Evolutionary conservation across 1,140 invertebrate species (phyloP), one percentile per base, ranked within the genome.

Genomic region (Drosophila truncata): DNA sequence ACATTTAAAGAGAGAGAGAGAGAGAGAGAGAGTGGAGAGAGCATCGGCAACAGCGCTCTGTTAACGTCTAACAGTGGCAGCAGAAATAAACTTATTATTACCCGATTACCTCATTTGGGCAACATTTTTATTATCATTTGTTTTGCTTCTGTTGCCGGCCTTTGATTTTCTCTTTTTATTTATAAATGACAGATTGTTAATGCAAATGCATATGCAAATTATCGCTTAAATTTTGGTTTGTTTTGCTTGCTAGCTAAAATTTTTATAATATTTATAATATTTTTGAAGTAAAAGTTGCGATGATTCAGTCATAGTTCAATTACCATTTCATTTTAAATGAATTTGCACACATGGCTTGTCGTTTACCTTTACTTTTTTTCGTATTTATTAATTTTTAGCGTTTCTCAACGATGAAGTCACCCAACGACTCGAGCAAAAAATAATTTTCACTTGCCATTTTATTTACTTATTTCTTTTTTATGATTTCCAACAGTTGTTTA

Each of bases 61-160:
- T 83, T 74, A 88, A 52, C 44, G 7, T 8, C 11, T 58, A 74
- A 79, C 67, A 78, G 82, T 81, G 73, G 27, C 72, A 54, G 29
- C 71, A 54, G 27, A 83, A 79, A 88, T 71, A 80, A 57, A 84
- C 82, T 92, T 92, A 92, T 91, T 84, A 92, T 92, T 92, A 91
- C 73, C 75, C 84, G 91, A 91, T 92, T 92, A 92, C 91, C 91
- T 92, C 91, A 92, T 92, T 91, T 91, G 79, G 82, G 60, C 82
- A 91, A 83, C 63, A 31, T 78, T 85, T 80, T 80, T 63, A 66
- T 69, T 74, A 60, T 80, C 71, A 55, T 72, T 88, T 60, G 63
- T 65, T 79, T 44, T 60, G 66, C 63, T 76, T 44, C 72, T 77
- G 35, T 78, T 79, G 47, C 35, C 46, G 37, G 60, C 39, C 41